A percentile compares a stretch with the other conserved stretches of the same genome.
These are phyloP conservation scores for Tragelaphus oryx DNA, from an alignment of 2,797 vertebrate species.

Conservation along the genomic window DNA sequence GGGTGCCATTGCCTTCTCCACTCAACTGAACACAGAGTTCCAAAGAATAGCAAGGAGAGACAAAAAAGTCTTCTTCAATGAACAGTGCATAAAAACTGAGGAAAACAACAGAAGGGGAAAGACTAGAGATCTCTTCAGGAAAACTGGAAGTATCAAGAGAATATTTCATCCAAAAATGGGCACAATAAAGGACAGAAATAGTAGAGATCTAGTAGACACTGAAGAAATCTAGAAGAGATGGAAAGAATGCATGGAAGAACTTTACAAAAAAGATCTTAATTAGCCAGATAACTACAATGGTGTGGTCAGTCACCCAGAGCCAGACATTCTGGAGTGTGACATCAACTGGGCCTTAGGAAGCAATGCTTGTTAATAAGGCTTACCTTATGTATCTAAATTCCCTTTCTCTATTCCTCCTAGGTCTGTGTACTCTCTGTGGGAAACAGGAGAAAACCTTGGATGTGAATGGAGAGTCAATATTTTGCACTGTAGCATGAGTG, in stretches of 20 bases:
- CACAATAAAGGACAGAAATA: not conserved
- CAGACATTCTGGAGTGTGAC: not conserved
- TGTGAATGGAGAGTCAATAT: not conserved
- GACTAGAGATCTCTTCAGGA: not conserved
- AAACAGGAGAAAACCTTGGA: not conserved
- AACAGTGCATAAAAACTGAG: not conserved
- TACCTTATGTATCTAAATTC: not conserved
- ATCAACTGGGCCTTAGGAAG: not conserved
- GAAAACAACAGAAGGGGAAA: not conserved
- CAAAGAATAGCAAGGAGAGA: not conserved
- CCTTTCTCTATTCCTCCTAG: not conserved
- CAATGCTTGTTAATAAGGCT: not conserved
- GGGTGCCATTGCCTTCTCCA: not conserved
- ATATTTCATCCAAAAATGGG: not conserved
- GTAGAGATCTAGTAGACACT: not conserved
- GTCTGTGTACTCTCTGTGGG: not conserved
- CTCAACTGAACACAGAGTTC: not conserved
- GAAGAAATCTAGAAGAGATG: not conserved
- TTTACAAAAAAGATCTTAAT: not conserved
- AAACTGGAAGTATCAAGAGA: not conserved
- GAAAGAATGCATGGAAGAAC: not conserved
- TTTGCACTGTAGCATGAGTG: not conserved
- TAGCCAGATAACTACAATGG: not conserved
- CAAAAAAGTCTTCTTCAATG: not conserved
- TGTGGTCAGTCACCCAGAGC: not conserved